A percentile compares a stretch with the other conserved stretches of the same genome.
These are phyloP conservation scores for Zaprionus ghesquierei DNA, from an alignment of 1,140 invertebrate species.

Conservation along the genomic window DNA sequence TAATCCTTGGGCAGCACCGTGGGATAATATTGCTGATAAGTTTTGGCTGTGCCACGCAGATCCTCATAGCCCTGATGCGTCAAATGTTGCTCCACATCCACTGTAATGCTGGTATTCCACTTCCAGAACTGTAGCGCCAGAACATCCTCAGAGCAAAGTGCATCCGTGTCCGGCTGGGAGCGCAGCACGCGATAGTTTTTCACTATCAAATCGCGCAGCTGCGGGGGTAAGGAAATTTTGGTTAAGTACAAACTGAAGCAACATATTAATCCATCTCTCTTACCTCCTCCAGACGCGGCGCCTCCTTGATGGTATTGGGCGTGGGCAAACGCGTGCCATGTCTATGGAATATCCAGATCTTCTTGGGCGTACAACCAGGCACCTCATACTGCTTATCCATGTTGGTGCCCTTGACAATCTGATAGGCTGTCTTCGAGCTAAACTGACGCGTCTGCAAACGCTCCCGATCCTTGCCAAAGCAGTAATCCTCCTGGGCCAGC, in stretches of 20 bases:
- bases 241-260: neutral
- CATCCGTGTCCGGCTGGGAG: slow-evolving; percentile 76
- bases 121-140: slow-evolving; percentile 85
- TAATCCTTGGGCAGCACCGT: slow-evolving; percentile 56
- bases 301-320: slow-evolving; percentile 83
- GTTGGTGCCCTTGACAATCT: slow-evolving; percentile 84
- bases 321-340: slow-evolving; percentile 87
- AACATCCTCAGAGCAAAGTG: slow-evolving; percentile 85
- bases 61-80: slow-evolving; percentile 85
- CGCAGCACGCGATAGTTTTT: slow-evolving; percentile 84
- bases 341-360: slow-evolving; percentile 86
- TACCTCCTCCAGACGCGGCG: slow-evolving; percentile 84
- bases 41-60: slow-evolving; percentile 85
- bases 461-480: slow-evolving; percentile 85
- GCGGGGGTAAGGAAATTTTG: neutral
- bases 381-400: slow-evolving; percentile 84
- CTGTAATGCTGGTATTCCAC: slow-evolving; percentile 85
- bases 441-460: slow-evolving; percentile 85
- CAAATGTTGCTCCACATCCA: slow-evolving; percentile 84
- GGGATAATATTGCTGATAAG: slow-evolving; percentile 85
- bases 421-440: slow-evolving; percentile 87
- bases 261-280: neutral
- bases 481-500: slow-evolving; percentile 84
- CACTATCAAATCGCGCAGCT: slow-evolving; percentile 84
- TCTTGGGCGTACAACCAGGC: slow-evolving; percentile 85